Percentiles rank a stretch among this genome's conserved stretches.
Evolutionary conservation across 2,888 invertebrate species (phyloP).

Genomic region (Leptura quadrifasciata): DNA sequence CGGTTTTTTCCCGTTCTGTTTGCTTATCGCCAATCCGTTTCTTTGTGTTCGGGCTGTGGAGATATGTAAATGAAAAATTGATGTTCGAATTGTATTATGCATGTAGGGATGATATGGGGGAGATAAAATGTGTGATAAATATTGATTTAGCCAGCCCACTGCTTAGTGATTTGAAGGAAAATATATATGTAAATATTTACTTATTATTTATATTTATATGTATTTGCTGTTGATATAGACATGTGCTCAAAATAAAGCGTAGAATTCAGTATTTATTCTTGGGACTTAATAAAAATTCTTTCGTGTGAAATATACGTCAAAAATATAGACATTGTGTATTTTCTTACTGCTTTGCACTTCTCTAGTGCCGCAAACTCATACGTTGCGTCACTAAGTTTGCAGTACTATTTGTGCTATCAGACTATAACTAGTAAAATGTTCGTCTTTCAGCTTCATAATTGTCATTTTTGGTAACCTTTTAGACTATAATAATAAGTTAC

Average conservation of each 20-base stretch:
- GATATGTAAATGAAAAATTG: constrained; percentile 31
- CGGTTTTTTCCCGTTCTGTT: constrained; percentile 13
- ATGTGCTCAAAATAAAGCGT: background rate
- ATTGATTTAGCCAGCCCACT: background rate
- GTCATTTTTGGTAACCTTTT: too few relatives aligned
- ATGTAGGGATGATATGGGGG: background rate
- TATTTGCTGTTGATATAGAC: background rate
- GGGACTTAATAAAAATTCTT: too few relatives aligned
- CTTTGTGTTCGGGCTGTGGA: constrained; percentile 5
- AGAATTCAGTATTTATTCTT: background rate
- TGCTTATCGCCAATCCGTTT: constrained; percentile 26
- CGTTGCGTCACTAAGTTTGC: too few relatives aligned
- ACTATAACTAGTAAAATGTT: too few relatives aligned
- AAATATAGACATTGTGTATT: too few relatives aligned
- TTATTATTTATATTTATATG: background rate
- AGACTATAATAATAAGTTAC: too few relatives aligned
- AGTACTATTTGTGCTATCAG: too few relatives aligned
- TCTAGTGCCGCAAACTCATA: too few relatives aligned
- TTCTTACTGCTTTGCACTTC: too few relatives aligned
- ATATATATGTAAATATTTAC: background rate
- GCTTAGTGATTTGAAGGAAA: background rate
- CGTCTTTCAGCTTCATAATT: too few relatives aligned
- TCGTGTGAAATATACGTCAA: too few relatives aligned
- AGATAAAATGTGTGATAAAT: background rate
- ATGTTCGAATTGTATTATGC: constrained; percentile 11